Evolutionary conservation across 2,113 vertebrate species (phyloP).

Genomic region (Sterna hirundo): DNA sequence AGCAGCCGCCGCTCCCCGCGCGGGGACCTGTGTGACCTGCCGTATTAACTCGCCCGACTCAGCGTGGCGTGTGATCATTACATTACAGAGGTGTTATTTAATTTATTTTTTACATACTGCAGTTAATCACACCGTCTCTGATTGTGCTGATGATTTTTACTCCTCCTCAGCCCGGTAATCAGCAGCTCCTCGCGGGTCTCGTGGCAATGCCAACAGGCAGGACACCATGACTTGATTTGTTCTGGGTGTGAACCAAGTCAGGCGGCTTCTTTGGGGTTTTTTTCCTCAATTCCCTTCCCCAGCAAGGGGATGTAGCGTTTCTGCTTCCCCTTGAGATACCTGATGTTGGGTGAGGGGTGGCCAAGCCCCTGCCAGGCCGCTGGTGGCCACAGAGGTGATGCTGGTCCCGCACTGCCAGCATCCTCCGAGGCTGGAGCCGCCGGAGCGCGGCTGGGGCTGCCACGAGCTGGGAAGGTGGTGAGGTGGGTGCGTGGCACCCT

Average conservation of each 20-base stretch:
- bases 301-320: fast-evolving
- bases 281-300: background rate
- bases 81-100: background rate
- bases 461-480: fast-evolving
- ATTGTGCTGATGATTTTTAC: background rate
- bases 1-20: fast-evolving
- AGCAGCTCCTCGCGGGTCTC: fast-evolving
- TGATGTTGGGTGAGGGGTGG: background rate
- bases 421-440: background rate
- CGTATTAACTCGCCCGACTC: background rate
- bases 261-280: fast-evolving
- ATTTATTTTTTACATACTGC: background rate
- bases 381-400: background rate
- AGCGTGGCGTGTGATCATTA: background rate
- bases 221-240: fast-evolving
- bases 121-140: background rate
- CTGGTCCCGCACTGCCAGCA: fast-evolving
- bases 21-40: background rate
- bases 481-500: background rate
- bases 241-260: background rate
- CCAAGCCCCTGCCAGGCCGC: background rate
- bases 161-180: background rate
- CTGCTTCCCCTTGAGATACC: fast-evolving
- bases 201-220: fast-evolving
- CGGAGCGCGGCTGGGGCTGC: background rate